phyloP scores from a whole-genome alignment of 2,797 vertebrate genomes.

The Mus minutoides region DNA sequence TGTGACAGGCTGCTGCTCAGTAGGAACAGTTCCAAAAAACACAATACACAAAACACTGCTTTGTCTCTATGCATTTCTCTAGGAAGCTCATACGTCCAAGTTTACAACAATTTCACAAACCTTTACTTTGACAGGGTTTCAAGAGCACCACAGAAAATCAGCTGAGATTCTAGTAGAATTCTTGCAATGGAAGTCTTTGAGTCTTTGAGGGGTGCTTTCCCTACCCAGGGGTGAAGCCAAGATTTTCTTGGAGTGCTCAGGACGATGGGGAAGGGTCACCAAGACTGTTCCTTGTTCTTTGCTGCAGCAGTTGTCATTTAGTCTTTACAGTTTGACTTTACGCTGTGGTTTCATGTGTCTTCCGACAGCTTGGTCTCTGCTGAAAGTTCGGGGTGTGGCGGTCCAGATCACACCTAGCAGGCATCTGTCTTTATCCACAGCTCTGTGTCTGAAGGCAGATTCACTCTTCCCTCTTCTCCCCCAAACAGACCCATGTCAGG shows the following conservation, averaged over 20 bases:
- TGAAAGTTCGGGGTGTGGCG: too few relatives aligned
- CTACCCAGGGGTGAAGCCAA: not conserved
- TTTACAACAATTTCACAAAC: conserved; percentile 30
- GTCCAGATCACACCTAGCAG: not conserved
- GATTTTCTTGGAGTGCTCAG: not conserved
- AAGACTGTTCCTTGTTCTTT: not conserved
- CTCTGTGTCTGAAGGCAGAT: not conserved
- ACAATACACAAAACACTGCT: not conserved
- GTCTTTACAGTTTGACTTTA: not conserved
- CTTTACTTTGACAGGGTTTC: conserved; percentile 33
- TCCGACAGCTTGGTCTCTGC: not conserved
- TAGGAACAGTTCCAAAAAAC: not conserved
- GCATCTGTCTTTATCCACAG: not conserved
- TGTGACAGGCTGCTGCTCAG: not conserved
- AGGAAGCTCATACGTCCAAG: conserved; percentile 31
- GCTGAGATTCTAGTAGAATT: not conserved
- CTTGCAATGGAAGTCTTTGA: not conserved
- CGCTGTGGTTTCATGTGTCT: not conserved
- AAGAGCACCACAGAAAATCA: conserved; percentile 40
- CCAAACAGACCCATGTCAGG: not conserved
- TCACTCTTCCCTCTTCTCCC: not conserved
- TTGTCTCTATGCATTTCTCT: not conserved
- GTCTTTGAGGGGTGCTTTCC: not conserved
- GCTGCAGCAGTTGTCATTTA: not conserved
- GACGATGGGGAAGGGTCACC: not conserved